Conservation (phyloP, 2,888 invertebrate genomes). For the Drosophila algonquin region DNA sequence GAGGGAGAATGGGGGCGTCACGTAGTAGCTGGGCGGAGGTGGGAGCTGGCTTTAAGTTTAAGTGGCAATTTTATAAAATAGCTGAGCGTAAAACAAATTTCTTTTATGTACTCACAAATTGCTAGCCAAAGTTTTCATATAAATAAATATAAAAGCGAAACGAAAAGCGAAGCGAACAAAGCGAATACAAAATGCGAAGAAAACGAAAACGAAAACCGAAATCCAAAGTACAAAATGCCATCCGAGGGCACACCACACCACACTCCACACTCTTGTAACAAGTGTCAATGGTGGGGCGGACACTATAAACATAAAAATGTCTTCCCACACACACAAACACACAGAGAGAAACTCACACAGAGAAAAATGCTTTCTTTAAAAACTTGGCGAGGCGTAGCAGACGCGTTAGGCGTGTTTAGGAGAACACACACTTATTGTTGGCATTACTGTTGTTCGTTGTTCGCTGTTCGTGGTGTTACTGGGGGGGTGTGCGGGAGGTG, state of each 20-base stretch:
- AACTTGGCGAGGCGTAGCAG: conserved; percentile 63
- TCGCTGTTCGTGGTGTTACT: conserved; percentile 4
- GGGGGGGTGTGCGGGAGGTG: too few relatives aligned
- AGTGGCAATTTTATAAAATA: conserved; percentile 79
- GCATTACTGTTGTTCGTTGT: conserved; percentile 39
- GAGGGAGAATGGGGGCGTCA: conserved; percentile 39
- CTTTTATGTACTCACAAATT: conserved; percentile 79
- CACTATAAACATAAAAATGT: conserved; percentile 71
- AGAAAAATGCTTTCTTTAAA: conserved; percentile 59
- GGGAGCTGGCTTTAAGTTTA: conserved; percentile 63
- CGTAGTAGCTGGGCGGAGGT: conserved; percentile 40
- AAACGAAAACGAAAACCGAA: conserved; percentile 41
- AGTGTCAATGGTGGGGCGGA: conserved; percentile 68
- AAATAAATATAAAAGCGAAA: conserved; percentile 74
- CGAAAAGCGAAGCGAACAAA: conserved; percentile 50
- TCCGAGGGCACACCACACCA: not conserved
- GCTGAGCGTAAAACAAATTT: conserved; percentile 75
- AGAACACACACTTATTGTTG: conserved; percentile 57
- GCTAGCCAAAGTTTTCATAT: conserved; percentile 76
- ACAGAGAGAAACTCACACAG: conserved; percentile 16
- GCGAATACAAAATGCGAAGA: conserved; percentile 42
- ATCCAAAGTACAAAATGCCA: conserved; percentile 44
- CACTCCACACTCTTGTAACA: conserved; percentile 55
- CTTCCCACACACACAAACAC: conserved; percentile 44
- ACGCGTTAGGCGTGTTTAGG: conserved; percentile 59